Evolutionary conservation across 2,113 vertebrate species (phyloP).

Genomic region (Okapia johnstoni): DNA sequence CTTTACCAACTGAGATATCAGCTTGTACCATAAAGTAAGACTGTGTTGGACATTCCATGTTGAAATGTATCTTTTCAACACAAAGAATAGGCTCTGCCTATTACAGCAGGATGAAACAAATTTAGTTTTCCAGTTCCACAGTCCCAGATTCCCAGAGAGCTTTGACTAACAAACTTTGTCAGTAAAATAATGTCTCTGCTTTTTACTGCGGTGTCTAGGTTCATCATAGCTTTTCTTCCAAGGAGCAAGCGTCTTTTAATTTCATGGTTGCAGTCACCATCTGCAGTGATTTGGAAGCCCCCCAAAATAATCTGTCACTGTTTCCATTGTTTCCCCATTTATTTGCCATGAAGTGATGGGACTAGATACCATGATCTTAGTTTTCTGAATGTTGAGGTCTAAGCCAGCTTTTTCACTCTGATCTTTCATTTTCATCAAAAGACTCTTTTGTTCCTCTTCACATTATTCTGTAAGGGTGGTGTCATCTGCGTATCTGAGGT

Average conservation of each 20-base stretch:
- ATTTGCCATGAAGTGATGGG: not conserved
- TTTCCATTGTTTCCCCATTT: not conserved
- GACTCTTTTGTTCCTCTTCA: fast-evolving
- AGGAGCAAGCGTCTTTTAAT: not conserved
- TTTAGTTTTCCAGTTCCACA: not conserved
- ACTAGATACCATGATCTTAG: not conserved
- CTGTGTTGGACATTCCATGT: not conserved
- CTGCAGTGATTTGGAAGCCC: not conserved
- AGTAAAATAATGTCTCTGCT: not conserved
- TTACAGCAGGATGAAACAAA: not conserved
- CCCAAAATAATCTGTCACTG: not conserved
- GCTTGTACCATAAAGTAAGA: not conserved
- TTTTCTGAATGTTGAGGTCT: not conserved
- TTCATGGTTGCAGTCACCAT: not conserved
- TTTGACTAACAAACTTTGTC: not conserved
- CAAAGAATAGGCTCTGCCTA: not conserved
- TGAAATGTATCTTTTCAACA: conserved; percentile 58
- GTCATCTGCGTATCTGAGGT: not conserved
- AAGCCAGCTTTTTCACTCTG: not conserved
- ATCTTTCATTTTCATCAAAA: not conserved
- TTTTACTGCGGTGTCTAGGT: not conserved
- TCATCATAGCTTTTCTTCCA: not conserved
- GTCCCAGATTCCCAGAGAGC: conserved; percentile 59
- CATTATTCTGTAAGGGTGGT: not conserved
- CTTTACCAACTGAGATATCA: not conserved